Conservation (phyloP, 2,797 vertebrate species). For the Spinibarbus caldwelli region DNA sequence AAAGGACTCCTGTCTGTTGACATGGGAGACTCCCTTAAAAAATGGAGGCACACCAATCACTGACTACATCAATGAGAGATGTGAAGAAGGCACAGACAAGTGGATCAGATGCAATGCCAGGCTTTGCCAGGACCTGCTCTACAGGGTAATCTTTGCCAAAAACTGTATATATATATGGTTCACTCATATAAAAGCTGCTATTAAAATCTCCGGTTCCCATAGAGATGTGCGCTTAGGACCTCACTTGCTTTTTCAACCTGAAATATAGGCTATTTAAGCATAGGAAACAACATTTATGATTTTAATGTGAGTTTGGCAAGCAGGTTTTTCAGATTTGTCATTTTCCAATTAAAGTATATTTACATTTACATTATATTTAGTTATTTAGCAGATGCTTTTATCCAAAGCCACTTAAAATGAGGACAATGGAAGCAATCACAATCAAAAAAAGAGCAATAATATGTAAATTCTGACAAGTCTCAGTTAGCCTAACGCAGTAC, state of each 20-base stretch:
- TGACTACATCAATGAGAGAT: constrained; percentile 91
- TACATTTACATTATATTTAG: too few relatives aligned
- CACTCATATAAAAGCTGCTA: not conserved
- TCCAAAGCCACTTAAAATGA: too few relatives aligned
- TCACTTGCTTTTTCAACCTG: not conserved
- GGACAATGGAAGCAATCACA: too few relatives aligned
- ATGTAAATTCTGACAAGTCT: too few relatives aligned
- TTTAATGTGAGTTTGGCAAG: not conserved
- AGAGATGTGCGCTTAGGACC: too few relatives aligned
- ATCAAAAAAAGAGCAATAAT: too few relatives aligned
- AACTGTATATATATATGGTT: not conserved
- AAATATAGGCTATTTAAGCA: too few relatives aligned
- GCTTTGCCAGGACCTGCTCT: constrained; percentile 87
- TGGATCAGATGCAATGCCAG: constrained; percentile 94
- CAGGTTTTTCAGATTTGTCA: not conserved
- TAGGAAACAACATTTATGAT: not conserved
- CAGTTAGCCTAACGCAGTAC: too few relatives aligned
- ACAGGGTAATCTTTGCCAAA: constrained; percentile 78
- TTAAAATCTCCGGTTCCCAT: not conserved
- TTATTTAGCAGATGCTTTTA: too few relatives aligned
- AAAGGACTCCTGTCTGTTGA: constrained; percentile 88
- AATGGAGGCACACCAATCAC: constrained; percentile 92
- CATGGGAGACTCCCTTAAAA: constrained; percentile 91
- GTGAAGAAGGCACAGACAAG: constrained; percentile 89
- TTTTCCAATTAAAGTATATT: not conserved